Base-by-base conservation (phyloP, 2,888 invertebrate genomes). In the Acleris emargana region DNA sequence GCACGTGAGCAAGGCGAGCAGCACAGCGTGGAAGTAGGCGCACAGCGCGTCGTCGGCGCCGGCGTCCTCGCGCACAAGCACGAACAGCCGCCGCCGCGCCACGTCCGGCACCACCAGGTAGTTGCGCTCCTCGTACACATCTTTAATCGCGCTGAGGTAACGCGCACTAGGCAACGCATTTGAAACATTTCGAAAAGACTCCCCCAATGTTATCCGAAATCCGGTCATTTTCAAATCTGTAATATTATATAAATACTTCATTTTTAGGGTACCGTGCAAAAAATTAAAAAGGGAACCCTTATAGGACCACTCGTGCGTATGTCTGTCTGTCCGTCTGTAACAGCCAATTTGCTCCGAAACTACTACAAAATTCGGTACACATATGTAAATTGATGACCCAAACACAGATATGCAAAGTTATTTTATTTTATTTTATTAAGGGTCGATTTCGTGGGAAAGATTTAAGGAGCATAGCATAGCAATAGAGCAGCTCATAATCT, bases 21-120 rank as follows among this genome's bases (percentile, higher is more conserved):
- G 79, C 28, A 94, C 93, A 5, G 95, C 95, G 76, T 96, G 94
- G 72, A 95, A 95, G 79, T 95, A 96, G 5, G 95, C 94, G 76
- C 94, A 92, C 11, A 97, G 77, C n/a, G 95, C 87, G 71, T 95
- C 94, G 58, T 84, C 82, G 1, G 93, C 77, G 0, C 76, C 78
- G 22, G 93, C 92, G n/a, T 90, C 82, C 55, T 93, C 89, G 67
- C 93, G 90, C 1, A 96, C 78, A 43, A 93, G 79, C 20, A 96
- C 88, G 76, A 93, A 89, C 75, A 96, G 93, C 25, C 78, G 86
- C 67, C 86, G 86, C 5, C 78, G 79, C 49, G 84, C 72, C 13
- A 91, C 71, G 76, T 93, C 87, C 2, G 94, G 89, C 2, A 94
- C 68, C 49, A 96, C 77, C 18, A 95, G 73, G 76, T 95, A 95